phyloP scores from a whole-genome alignment of 2,888 invertebrate genomes.

The Phymatocera aterrima region DNA sequence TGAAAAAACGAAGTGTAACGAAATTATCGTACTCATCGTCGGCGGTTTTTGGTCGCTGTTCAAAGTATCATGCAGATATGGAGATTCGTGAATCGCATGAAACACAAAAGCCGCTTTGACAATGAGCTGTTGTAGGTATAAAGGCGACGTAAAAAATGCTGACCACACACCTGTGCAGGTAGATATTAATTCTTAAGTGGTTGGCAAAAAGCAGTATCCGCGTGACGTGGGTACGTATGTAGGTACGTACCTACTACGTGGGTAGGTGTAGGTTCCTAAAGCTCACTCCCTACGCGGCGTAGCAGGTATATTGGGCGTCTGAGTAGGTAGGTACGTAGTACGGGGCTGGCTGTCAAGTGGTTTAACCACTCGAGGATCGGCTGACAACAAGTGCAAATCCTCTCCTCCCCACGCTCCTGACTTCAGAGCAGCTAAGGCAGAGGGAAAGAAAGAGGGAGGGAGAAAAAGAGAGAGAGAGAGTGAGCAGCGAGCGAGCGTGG shows the following conservation, averaged over 20 bases:
- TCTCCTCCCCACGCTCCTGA: background rate
- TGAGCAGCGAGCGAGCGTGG: no score
- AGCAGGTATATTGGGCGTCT: slow-evolving; percentile 29
- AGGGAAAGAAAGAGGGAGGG: background rate
- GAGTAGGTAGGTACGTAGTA: no score
- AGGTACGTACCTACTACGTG: no score
- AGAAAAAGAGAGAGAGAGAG: no score
- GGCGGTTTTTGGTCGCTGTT: no score
- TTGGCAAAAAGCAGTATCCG: slow-evolving; percentile 12
- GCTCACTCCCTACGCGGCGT: background rate
- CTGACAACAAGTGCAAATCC: slow-evolving; percentile 37
- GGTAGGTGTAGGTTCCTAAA: no score
- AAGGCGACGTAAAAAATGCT: background rate
- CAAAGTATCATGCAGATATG: no score
- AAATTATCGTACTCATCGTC: no score
- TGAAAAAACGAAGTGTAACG: no score
- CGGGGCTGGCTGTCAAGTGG: slow-evolving; percentile 44
- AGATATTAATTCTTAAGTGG: slow-evolving; percentile 37
- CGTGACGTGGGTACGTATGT: background rate
- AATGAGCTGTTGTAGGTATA: background rate
- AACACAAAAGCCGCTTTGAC: background rate
- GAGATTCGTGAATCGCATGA: no score
- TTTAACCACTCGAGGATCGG: slow-evolving; percentile 42
- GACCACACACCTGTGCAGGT: slow-evolving; percentile 36
- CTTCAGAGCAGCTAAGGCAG: background rate